Percentiles rank a stretch among this genome's conserved stretches.
phyloP scores from a whole-genome alignment of 1,140 invertebrate species.

The Callitettix versicolor region DNA sequence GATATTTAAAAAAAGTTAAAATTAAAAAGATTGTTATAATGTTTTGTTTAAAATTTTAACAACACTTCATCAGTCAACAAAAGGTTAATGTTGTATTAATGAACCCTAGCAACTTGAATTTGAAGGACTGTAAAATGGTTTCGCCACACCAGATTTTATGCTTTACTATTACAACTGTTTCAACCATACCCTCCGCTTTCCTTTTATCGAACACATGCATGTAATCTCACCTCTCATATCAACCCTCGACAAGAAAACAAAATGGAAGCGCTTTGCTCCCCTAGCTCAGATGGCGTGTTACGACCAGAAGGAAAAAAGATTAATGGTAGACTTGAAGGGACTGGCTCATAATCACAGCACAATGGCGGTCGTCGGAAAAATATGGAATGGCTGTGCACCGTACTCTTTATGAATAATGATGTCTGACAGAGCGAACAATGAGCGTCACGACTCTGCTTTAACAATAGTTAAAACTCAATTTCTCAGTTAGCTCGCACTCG shows the following conservation, averaged over 20 bases:
- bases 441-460: slow-evolving; percentile 12
- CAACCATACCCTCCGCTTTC: too few relatives aligned
- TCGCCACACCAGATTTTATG: too few relatives aligned
- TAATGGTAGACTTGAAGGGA: slow-evolving; percentile 20
- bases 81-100: too few relatives aligned
- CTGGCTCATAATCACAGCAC: slow-evolving; percentile 25
- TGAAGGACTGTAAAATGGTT: too few relatives aligned
- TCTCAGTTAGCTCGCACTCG: neutral
- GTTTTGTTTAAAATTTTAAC: too few relatives aligned
- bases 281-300: neutral
- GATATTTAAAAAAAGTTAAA: too few relatives aligned
- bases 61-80: too few relatives aligned
- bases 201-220: neutral
- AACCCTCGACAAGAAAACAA: neutral
- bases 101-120: too few relatives aligned
- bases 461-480: neutral
- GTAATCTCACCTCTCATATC: neutral
- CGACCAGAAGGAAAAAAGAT: slow-evolving; percentile 18
- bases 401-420: slow-evolving; percentile 24
- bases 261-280: slow-evolving; percentile 11
- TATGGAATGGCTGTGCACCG: slow-evolving; percentile 20
- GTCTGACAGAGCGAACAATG: slow-evolving; percentile 16
- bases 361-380: slow-evolving; percentile 21
- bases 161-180: too few relatives aligned
- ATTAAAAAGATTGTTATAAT: too few relatives aligned